phyloP scores from a whole-genome alignment of 2,797 vertebrate species.

The Danio tinwini region DNA sequence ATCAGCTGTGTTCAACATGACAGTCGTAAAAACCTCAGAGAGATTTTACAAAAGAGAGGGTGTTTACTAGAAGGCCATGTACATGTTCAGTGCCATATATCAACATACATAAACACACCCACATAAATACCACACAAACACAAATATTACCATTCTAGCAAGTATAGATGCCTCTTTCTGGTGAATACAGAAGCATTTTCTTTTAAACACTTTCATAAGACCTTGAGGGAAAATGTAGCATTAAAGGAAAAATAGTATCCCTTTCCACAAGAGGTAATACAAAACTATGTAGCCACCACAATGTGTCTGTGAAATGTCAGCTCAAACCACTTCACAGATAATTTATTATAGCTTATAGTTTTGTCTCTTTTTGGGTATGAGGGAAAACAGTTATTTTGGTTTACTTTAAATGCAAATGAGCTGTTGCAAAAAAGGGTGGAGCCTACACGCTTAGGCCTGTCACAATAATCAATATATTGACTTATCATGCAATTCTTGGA shows the following conservation, averaged over 20 bases:
- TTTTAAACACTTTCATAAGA: not conserved
- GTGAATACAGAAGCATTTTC: not conserved
- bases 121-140: slow-evolving; percentile 42
- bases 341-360: too few species aligned
- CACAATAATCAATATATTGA: too few species aligned
- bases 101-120: slow-evolving; percentile 35
- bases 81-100: not conserved
- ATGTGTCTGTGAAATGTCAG: too few species aligned
- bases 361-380: too few species aligned
- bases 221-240: not conserved
- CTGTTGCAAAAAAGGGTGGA: too few species aligned
- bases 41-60: slow-evolving; percentile 3
- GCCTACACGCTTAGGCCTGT: too few species aligned
- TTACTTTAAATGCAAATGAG: too few species aligned
- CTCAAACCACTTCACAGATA: too few species aligned
- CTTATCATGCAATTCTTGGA: too few species aligned
- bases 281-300: too few species aligned
- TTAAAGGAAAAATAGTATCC: not conserved
- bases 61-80: slow-evolving; percentile 14
- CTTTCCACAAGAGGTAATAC: too few species aligned
- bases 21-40: slow-evolving; percentile 18
- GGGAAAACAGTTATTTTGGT: too few species aligned
- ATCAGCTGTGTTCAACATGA: slow-evolving; percentile 8
- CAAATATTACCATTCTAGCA: slow-evolving; percentile 43
- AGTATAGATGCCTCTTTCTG: slow-evolving; percentile 6